Conservation (phyloP, 2,888 invertebrate species). For the Nymphalis urticae region DNA sequence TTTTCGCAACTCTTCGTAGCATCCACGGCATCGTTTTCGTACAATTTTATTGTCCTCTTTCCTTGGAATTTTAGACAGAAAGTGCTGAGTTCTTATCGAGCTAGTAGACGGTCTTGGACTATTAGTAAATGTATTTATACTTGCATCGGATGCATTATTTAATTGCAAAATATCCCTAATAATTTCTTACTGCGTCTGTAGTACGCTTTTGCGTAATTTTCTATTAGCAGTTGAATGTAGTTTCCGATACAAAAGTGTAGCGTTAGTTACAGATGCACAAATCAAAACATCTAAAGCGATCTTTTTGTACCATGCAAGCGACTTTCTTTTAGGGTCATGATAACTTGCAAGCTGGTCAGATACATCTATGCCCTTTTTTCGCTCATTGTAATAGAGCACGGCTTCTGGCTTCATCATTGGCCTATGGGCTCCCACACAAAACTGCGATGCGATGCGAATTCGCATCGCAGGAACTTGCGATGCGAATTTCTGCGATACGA, state of each 20-base stretch:
- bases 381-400: slow-evolving; percentile 10
- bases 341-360: slow-evolving; percentile 15
- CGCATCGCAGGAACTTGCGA: neutral
- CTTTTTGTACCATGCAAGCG: slow-evolving; percentile 39
- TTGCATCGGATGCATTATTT: too few species aligned
- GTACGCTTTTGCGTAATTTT: slow-evolving; percentile 30
- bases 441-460: too few species aligned
- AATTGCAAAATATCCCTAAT: too few species aligned
- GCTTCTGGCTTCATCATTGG: slow-evolving; percentile 16
- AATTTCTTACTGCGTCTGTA: slow-evolving; percentile 23
- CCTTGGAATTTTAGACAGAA: slow-evolving; percentile 35
- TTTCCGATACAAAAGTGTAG: slow-evolving; percentile 38
- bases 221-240: slow-evolving; percentile 32
- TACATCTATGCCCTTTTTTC: slow-evolving; percentile 1
- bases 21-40: slow-evolving; percentile 37
- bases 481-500: too few species aligned
- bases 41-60: slow-evolving; percentile 38
- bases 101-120: slow-evolving; percentile 34
- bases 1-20: slow-evolving; percentile 33
- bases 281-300: slow-evolving; percentile 39
- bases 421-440: neutral
- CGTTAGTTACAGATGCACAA: slow-evolving; percentile 36
- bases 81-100: slow-evolving; percentile 35
- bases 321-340: slow-evolving; percentile 37
- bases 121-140: too few species aligned